phyloP scores from a whole-genome alignment of 2,797 vertebrate genomes.

The Tarsius wallacei region DNA sequence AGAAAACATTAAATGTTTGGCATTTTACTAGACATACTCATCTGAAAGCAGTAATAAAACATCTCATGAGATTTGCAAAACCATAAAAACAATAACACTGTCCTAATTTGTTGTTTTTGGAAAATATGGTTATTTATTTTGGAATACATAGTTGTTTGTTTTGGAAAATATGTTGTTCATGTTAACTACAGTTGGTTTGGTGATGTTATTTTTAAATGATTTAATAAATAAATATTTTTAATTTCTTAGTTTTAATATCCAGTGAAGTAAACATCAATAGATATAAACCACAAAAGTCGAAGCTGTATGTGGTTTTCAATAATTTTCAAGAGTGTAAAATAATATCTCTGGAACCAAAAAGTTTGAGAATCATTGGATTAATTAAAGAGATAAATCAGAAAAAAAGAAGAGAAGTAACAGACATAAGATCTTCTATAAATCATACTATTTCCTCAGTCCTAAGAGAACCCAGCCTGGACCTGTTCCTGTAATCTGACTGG shows the following conservation, averaged over 20 bases:
- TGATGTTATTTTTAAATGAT: conserved; percentile 59
- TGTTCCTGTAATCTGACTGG: neutral
- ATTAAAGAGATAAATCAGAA: conserved; percentile 76
- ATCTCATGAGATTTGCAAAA: conserved; percentile 33
- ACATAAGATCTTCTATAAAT: conserved; percentile 43
- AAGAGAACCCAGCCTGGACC: neutral
- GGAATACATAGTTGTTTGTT: neutral
- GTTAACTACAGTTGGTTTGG: neutral
- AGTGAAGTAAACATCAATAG: conserved; percentile 42
- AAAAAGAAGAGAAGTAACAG: conserved; percentile 40
- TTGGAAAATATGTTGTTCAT: conserved; percentile 58
- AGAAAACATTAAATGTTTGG: neutral
- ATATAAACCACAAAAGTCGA: conserved; percentile 56
- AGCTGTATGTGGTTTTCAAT: conserved; percentile 45
- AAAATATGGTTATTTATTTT: conserved; percentile 42
- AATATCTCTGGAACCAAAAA: conserved; percentile 68
- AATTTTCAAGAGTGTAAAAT: conserved; percentile 70
- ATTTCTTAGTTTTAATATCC: conserved; percentile 62
- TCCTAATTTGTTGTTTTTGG: conserved; percentile 34
- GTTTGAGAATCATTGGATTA: conserved; percentile 59
- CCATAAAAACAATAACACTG: neutral
- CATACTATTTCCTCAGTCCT: neutral
- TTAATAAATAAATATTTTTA: conserved; percentile 66
- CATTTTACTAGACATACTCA: conserved; percentile 45
- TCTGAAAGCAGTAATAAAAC: conserved; percentile 37